Evolutionary conservation across 2,797 vertebrate species (phyloP), one percentile per base, ranked within the genome.

Genomic region (Linurgus olivaceus): DNA sequence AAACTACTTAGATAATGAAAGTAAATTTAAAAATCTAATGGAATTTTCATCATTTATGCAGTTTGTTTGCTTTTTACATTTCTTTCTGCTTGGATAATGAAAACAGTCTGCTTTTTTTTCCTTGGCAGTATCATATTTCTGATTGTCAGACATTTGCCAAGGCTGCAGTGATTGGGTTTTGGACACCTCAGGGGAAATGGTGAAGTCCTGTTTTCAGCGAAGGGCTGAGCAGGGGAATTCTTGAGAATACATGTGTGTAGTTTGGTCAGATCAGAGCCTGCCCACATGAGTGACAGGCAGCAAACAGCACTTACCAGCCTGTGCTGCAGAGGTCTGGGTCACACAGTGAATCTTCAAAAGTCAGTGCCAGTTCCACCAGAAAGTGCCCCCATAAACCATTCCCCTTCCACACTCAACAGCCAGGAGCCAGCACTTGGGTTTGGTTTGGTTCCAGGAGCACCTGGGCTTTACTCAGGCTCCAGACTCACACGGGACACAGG

Each of bases 1-100:
- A 90, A 92, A 54, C 80, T 76, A 79, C 29, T 92, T 79, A 87
- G 59, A 61, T 91, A 93, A 95, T 92, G 62, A 84, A 93, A 95
- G 81, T 63, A 83, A 93, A 89, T 84, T 31, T 66, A 71, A 88
- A 85, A 90, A 85, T 50, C 47, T 76, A 88, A 93, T 94, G 67
- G 74, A 35, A 79, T 95, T 95, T 93, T 77, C 68, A 87, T 84
- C n/a, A 74, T 91, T 92, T 90, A 57, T 96, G 52, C 51, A 35
- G 29, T 91, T 94, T 77, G 35, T 51, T 86, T 74, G 37, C 21
- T 65, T 90, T 88, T 92, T 81, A 66, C 76, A 78, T 94, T 92
- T 95, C 86, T 92, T 96, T 96, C 74, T 73, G 29, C 48, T 71
- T 74, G 52, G 80, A 63, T 93, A 89, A 96, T 87, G 48, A 82